Evolutionary conservation across 2,888 invertebrate genomes (phyloP), one percentile per base, ranked within the genome.

Genomic region (Iphiclides podalirius): DNA sequence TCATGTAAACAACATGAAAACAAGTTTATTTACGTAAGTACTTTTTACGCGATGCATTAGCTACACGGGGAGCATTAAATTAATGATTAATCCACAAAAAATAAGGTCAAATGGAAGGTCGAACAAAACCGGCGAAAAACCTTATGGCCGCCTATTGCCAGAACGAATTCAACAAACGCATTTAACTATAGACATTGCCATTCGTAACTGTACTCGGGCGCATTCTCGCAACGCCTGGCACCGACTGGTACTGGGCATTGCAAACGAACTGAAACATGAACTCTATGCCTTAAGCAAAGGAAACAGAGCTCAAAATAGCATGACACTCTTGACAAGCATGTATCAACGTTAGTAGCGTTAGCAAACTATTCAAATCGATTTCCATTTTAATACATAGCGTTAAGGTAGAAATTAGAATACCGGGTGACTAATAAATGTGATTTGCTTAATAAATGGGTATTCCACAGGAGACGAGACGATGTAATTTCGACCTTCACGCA

Each of bases 201-300:
- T 62, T 67, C 61, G 70, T 76, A 76, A 67, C 70, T 73, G 65
- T 69, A 72, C 68, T 71, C 74, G 59, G 63, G 71, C 79, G 75
- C 79, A 73, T 75, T 71, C 74, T 67, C 64, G 64, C 68, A n/a
- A 69, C 66, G 79, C 76, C 80, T 76, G 84, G 82, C 70, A 84
- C 84, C 56, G 72, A 58, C 64, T 79, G 83, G 81, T 75, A 84
- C 84, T 69, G 63, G 55, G 54, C 44, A 13, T 28, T 23, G 36
- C 52, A 42, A 40, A 45, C 42, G 44, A 33, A 26, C 6, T 40
- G 23, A 34, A 42, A 37, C 4, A 3, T 4, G 69, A 67, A 68
- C 50, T 45, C 50, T 43, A 67, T 65, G 4, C 3, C 59, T 54
- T 74, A 70, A 39, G 0, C 1, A 3, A 13, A 16, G 8, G 1